A percentile compares a stretch with the other conserved stretches of the same genome.
Conservation (phyloP, 2,888 invertebrate genomes). For the Silvanus unidentatus region DNA sequence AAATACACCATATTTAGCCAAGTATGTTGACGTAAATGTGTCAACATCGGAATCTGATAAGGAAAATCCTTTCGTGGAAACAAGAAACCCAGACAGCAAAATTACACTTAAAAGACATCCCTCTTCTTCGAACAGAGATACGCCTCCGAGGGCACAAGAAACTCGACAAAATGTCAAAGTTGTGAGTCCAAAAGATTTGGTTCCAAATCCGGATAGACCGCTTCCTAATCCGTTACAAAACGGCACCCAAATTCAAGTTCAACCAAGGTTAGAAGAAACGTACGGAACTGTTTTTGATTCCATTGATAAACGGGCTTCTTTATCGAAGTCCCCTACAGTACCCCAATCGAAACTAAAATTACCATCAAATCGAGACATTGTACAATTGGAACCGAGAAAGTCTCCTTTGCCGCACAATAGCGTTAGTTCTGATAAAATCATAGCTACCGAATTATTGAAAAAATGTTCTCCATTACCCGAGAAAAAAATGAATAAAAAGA, state of each 20-base stretch:
- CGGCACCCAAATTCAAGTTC: conserved; percentile 8
- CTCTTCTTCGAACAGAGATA: conserved; percentile 15
- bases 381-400: conserved; percentile 39
- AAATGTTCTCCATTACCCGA: conserved; percentile 26
- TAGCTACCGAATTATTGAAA: conserved; percentile 41
- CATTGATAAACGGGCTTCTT: conserved; percentile 15
- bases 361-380: conserved; percentile 40
- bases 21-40: conserved; percentile 42
- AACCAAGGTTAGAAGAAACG: conserved; percentile 28
- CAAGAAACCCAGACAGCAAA: conserved; percentile 19
- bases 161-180: conserved; percentile 37
- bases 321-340: conserved; percentile 36
- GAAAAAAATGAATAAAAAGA: conserved; percentile 21
- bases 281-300: conserved; percentile 41
- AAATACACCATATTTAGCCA: conserved; percentile 27
- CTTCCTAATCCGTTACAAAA: conserved; percentile 41
- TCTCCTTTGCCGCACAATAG: conserved; percentile 42
- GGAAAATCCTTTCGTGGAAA: conserved; percentile 23
- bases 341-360: conserved; percentile 40
- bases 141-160: conserved; percentile 38
- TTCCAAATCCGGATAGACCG: conserved; percentile 40
- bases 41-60: conserved; percentile 41
- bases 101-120: conserved; percentile 11
- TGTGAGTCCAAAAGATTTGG: conserved; percentile 43
- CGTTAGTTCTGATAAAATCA: conserved; percentile 42